These are phyloP conservation scores for Pluvialis apricaria DNA, from an alignment of 2,113 vertebrate species.

Conservation along the genomic window DNA sequence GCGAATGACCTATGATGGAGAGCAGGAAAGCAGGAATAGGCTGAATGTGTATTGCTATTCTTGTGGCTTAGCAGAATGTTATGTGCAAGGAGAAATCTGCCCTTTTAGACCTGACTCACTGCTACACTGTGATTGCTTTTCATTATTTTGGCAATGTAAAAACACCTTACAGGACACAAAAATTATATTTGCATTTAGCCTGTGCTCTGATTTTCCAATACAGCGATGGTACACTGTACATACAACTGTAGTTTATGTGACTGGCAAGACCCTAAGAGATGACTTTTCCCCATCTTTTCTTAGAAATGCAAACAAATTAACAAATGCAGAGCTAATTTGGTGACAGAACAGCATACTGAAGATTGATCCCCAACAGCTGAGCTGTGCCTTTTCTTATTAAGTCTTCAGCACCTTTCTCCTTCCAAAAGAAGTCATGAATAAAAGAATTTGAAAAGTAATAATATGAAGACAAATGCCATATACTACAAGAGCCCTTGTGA, in stretches of 20 bases:
- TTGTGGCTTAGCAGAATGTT: neutral
- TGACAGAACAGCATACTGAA: neutral
- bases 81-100: neutral
- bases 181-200: neutral
- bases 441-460: neutral
- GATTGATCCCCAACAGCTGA: neutral
- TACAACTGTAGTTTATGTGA: neutral
- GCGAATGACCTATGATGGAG: neutral
- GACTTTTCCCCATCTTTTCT: neutral
- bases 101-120: neutral
- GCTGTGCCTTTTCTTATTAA: neutral
- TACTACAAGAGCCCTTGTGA: neutral
- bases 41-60: neutral
- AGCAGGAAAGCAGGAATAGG: neutral
- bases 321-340: constrained; percentile 18
- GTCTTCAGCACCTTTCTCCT: neutral
- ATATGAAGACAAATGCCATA: constrained; percentile 17
- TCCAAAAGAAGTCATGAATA: neutral
- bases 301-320: constrained; percentile 39
- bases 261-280: neutral
- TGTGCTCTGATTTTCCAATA: neutral
- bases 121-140: neutral
- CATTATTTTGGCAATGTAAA: neutral
- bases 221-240: neutral
- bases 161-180: neutral